Percentiles rank a stretch among this genome's conserved stretches.
Conservation (phyloP, 1,140 invertebrate species). For the Calliopsis andreniformis region DNA sequence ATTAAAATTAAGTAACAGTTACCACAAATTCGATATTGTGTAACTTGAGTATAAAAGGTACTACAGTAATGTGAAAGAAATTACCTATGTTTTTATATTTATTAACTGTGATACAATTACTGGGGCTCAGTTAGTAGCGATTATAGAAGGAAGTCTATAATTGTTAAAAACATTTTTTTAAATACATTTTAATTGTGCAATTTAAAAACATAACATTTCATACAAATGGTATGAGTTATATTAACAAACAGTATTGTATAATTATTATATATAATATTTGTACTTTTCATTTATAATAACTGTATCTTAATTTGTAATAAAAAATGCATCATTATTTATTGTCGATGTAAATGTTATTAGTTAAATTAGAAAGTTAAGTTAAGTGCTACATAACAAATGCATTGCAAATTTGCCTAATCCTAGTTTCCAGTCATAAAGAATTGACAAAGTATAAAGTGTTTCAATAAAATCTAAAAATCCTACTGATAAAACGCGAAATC, state of each 20-base stretch:
- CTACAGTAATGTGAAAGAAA: conserved; percentile 5
- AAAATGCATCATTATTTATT: conserved; percentile 31
- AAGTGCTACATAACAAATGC: too few relatives aligned
- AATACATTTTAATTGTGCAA: neutral
- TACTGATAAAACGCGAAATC: too few relatives aligned
- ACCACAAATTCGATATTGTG: conserved; percentile 27
- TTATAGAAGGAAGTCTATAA: neutral
- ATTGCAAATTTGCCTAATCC: too few relatives aligned
- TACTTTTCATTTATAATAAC: conserved; percentile 46
- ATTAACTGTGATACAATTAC: conserved; percentile 43
- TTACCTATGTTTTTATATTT: conserved; percentile 23
- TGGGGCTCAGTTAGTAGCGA: neutral
- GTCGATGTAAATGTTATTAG: neutral
- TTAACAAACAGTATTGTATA: conserved; percentile 51
- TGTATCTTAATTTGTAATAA: conserved; percentile 61
- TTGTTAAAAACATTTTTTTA: neutral
- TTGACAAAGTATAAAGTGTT: too few relatives aligned
- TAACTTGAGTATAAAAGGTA: conserved; percentile 9
- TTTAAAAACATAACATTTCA: conserved; percentile 23
- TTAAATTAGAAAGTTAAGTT: too few relatives aligned
- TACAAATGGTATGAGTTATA: conserved; percentile 17
- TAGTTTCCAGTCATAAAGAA: too few relatives aligned
- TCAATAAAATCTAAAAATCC: too few relatives aligned
- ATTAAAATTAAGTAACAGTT: conserved; percentile 10
- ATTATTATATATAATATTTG: conserved; percentile 62